Evolutionary conservation across 2,797 vertebrate species (phyloP), one percentile per base, ranked within the genome.

Genomic region (Danio tinwini): DNA sequence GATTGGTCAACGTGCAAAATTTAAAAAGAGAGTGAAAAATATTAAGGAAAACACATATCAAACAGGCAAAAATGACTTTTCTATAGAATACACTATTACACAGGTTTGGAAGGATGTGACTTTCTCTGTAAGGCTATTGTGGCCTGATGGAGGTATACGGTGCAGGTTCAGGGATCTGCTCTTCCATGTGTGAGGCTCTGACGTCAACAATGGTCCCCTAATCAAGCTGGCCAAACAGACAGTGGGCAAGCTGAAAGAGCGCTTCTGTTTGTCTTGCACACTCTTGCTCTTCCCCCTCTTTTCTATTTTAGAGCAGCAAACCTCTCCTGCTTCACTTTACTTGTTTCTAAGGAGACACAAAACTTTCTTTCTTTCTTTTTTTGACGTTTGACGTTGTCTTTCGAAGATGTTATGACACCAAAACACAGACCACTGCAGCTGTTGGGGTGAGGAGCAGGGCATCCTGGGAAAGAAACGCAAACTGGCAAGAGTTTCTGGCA

Each of bases 221-320:
- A 79, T 69, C 58, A 79, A 79, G 58, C 77, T 79, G 77, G 77
- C 56, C 68, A 79, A 79, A 79, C 68, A 79, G 76, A 79, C 45
- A 62, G 47, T 7, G n/a, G 45, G 12, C 5, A 3, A 72, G 16
- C 68, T 79, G 67, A 79, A 79, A 71, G 77, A 63, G 56, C 1
- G 9, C 40, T 53, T 79, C 77, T 79, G 68, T 79, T 79, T 77
- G 59, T 67, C 79, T 52, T 67, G 21, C 44, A 45, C 4, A 16
- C 9, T 74, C 37, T 78, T 56, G 47, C 29, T 44, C 62, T 77
- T 53, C 44, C 21, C 29, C n/a, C 19, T 80, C 52, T 75, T 69
- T 76, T 58, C 74, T 58, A 72, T 68, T 78, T 42, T 59, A 55
- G 65, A 19, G 70, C 7, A 45, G 11, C 16, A 4, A 55, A 39